phyloP scores from a whole-genome alignment of 2,113 vertebrate genomes.

The Bufo bufo region DNA sequence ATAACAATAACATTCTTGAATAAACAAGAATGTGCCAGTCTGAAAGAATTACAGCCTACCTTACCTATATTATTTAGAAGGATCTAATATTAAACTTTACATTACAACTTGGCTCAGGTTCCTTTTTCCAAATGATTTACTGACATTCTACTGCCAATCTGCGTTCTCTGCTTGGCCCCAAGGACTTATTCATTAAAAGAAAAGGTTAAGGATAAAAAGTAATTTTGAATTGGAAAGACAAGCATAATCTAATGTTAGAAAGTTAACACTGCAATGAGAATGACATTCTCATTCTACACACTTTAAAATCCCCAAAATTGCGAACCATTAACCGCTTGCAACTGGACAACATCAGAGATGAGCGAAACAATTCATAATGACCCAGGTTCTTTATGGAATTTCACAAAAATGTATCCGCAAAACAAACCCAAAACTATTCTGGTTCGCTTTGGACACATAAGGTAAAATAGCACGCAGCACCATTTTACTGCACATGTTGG shows the following conservation, averaged over 20 bases:
- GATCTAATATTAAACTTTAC: slow-evolving; percentile 35
- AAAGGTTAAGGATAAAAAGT: slow-evolving; percentile 50
- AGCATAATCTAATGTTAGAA: slow-evolving; percentile 26
- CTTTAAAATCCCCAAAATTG: no score
- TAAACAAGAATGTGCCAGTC: background rate
- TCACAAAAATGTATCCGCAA: no score
- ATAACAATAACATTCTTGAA: background rate
- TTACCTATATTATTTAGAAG: slow-evolving; percentile 12
- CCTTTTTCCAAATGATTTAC: slow-evolving; percentile 46
- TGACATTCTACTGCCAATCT: slow-evolving; percentile 38
- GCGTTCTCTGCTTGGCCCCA: slow-evolving; percentile 17
- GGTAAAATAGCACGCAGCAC: no score
- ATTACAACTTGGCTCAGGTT: slow-evolving; percentile 20
- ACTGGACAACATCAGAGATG: no score
- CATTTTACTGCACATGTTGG: no score
- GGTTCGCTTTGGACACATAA: no score
- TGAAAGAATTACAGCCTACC: background rate
- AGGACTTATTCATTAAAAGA: slow-evolving; percentile 50
- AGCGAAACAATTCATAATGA: no score
- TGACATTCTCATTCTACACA: slow-evolving; percentile 6
- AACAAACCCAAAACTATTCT: no score
- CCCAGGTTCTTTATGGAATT: no score
- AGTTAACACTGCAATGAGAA: slow-evolving; percentile 26
- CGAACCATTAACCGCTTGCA: no score
- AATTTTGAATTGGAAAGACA: slow-evolving; percentile 44